These are phyloP conservation scores for Cantharis rufa DNA, from an alignment of 2,888 invertebrate species.

Conservation along the genomic window DNA sequence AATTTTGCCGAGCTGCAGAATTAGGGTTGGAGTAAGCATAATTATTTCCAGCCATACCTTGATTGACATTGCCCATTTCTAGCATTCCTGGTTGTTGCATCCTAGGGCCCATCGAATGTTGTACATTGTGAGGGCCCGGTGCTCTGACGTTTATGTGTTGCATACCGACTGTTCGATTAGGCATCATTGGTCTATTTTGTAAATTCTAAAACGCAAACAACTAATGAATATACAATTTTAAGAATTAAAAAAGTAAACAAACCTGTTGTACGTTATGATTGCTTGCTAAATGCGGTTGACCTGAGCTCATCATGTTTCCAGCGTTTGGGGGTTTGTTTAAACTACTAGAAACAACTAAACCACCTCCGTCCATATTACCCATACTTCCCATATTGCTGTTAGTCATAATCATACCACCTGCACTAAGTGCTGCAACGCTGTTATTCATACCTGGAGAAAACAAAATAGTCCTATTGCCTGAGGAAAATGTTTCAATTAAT, in stretches of 20 bases:
- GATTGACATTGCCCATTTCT: slow-evolving; percentile 57
- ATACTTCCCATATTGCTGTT: slow-evolving; percentile 73
- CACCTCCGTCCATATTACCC: slow-evolving; percentile 72
- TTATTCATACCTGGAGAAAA: slow-evolving; percentile 67
- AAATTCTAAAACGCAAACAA: slow-evolving; percentile 58
- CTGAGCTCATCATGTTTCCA: slow-evolving; percentile 65
- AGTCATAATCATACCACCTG: slow-evolving; percentile 76
- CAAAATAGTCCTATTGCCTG: slow-evolving; percentile 8
- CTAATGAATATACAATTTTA: not conserved
- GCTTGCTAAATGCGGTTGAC: slow-evolving; percentile 52
- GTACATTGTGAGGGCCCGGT: slow-evolving; percentile 51
- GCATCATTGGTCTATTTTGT: slow-evolving; percentile 80
- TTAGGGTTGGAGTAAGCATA: slow-evolving; percentile 63
- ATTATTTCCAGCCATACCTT: slow-evolving; percentile 58
- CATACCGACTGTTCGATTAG: slow-evolving; percentile 57
- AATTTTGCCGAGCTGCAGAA: slow-evolving; percentile 58
- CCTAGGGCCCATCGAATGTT: slow-evolving; percentile 62
- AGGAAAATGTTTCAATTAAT: not conserved
- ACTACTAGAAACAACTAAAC: slow-evolving; percentile 73
- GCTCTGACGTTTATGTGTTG: slow-evolving; percentile 56
- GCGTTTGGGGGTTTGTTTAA: slow-evolving; percentile 72
- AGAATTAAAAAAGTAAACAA: not conserved
- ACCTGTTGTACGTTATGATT: slow-evolving; percentile 58
- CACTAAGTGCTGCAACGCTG: slow-evolving; percentile 59
- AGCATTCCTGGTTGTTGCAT: slow-evolving; percentile 64